Evolutionary conservation across 1,140 invertebrate species (phyloP).

Genomic region (Bilobella aurantiaca): DNA sequence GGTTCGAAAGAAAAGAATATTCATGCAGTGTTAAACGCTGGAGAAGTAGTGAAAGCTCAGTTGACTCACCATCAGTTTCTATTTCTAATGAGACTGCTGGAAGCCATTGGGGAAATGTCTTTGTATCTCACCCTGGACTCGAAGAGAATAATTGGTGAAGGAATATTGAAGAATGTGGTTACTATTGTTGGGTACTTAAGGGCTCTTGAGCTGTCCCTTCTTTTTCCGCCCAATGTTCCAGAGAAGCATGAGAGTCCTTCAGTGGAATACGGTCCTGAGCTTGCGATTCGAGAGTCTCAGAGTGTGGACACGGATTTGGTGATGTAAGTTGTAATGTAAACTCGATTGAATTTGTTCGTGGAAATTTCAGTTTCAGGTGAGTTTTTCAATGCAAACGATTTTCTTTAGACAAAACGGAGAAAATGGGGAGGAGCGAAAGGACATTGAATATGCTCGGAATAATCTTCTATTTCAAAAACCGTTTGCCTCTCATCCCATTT

Average conservation of each 20-base stretch:
- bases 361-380: neutral
- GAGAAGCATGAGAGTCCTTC: too few relatives aligned
- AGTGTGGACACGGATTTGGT: conserved; percentile 18
- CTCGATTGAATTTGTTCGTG: too few relatives aligned
- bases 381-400: neutral
- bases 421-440: too few relatives aligned
- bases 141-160: conserved; percentile 52
- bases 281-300: too few relatives aligned
- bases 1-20: conserved; percentile 17
- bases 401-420: neutral
- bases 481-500: conserved; percentile 6
- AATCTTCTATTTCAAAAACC: neutral
- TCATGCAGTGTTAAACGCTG: conserved; percentile 20
- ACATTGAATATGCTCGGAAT: too few relatives aligned
- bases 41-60: conserved; percentile 55
- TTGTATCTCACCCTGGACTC: conserved; percentile 70
- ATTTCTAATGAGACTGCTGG: conserved; percentile 70
- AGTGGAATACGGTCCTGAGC: too few relatives aligned
- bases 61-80: conserved; percentile 87
- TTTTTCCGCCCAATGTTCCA: conserved; percentile 21
- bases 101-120: conserved; percentile 66
- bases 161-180: conserved; percentile 18
- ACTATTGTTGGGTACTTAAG: conserved; percentile 24
- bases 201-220: conserved; percentile 21
- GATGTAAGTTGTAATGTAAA: too few relatives aligned